Evolutionary conservation across 2,888 invertebrate genomes (phyloP), one percentile per base, ranked within the genome.

Genomic region (Pherbina coryleti): DNA sequence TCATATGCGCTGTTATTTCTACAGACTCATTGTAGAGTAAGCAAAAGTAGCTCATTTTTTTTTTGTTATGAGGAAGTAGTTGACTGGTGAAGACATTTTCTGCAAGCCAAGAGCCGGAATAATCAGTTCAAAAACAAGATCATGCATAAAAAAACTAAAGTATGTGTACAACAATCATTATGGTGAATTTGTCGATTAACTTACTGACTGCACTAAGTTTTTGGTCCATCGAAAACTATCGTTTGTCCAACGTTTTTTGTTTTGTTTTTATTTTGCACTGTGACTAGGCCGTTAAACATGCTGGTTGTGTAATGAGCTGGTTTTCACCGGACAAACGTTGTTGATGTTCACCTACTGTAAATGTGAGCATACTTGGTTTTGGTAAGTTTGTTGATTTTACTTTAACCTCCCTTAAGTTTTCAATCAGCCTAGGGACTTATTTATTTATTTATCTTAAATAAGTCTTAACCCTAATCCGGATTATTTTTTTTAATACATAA

Each of bases 271-370:
- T 44, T 19, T 19, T 67, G 67, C n/a, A 22, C 9, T 51, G 49
- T 49, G 51, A 9, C 28, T 49, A n/a, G 17, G 55, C 17, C 51
- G 14, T 5, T 49, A 19, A 62, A 37, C 62, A 28, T 31, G 69
- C 19, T 74, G 49, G 70, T 80, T 80, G 71, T 80, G 78, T 57
- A 80, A 80, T 74, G 22, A 76, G 75, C 78, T 71, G 5, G 74
- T 76, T 78, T 78, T 64, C 19, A 34, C 11, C 25, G 14, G 8
- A 5, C 9, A 60, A 44, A 4, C 22, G 72, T n/a, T 37, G 19
- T 57, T 57, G 19, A 9, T 14, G 19, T 5, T 57, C 17, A n/a
- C 5, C 60, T 72, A 60, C 34, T 37, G 0, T 53, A 5, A 4
- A 2, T 22, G 60, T 34, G n/a, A 37, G 72, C 72, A 69, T 51